These are phyloP conservation scores for Suricata suricatta DNA, from an alignment of 2,113 vertebrate genomes.

Conservation along the genomic window DNA sequence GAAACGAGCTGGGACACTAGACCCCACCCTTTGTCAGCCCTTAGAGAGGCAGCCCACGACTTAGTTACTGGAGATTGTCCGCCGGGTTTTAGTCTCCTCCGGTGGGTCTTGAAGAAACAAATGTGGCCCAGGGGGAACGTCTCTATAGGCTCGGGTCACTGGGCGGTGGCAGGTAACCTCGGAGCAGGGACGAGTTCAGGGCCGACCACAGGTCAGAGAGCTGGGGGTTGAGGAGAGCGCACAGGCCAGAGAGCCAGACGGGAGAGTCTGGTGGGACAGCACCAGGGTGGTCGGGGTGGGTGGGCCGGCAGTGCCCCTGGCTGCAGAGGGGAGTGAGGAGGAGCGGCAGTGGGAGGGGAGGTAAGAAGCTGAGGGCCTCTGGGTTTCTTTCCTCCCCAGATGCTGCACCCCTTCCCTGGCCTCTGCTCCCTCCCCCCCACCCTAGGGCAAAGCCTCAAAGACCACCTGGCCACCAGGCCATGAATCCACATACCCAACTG, in stretches of 20 bases:
- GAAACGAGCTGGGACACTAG: neutral
- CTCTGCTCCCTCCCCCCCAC: no score
- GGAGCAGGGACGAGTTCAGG: neutral
- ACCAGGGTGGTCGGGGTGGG: neutral
- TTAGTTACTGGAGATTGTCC: neutral
- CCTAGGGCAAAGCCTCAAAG: neutral
- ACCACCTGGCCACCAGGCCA: neutral
- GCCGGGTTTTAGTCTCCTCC: neutral
- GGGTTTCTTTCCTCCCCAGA: neutral
- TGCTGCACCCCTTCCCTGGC: neutral
- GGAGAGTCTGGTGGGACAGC: neutral
- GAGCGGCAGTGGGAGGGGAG: neutral
- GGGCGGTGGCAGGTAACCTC: neutral
- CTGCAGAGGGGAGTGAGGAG: neutral
- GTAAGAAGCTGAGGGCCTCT: neutral
- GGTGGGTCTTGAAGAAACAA: neutral
- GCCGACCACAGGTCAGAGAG: neutral
- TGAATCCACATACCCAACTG: no score
- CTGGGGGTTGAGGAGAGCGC: neutral
- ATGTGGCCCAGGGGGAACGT: neutral
- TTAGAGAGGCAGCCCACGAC: accelerated
- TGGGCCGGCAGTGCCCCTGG: neutral
- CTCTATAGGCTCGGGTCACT: neutral
- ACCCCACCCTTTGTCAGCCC: neutral
- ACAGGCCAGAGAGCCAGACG: neutral